Evolutionary conservation across 2,113 vertebrate species (phyloP), one percentile per base, ranked within the genome.

Genomic region (Mola mola): DNA sequence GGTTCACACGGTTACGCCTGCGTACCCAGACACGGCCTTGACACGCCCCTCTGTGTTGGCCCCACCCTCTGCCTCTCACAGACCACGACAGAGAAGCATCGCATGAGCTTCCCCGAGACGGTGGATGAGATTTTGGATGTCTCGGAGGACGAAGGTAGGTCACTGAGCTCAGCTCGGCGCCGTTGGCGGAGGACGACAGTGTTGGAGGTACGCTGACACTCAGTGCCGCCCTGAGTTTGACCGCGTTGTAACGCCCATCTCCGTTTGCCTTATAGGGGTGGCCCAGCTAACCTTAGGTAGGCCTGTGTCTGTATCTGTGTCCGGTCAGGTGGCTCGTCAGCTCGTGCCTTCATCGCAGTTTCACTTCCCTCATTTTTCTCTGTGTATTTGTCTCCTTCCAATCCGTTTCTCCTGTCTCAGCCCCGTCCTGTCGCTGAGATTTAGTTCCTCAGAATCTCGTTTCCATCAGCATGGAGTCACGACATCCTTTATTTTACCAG

Each of bases 81-180:
- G 93, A 92, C 91, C 57, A 90, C 92, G 1, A 86, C 90, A 2
- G 96, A 98, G 80, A 99, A 96, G 75, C 96, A 98, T 72, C 94
- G 93, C 50, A 96, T 98, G 95, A 98, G 97, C 88, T 97, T 97
- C 79, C 97, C 97, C 0, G 97, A 99, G 92, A 98, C 96, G 0
- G 95, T 98, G 2, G 97, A 99, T 2, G 97, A 99, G 87, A 95
- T 95, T 75, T 83, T 98, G 90, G 97, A 99, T 0, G 97, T 98
- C 37, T 99, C 97, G 0, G 97, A 99, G 84, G 97, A 99, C 65
- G 97, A 99, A 95, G 97, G 97, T 99, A 87, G 85, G 84, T 53
- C 24, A 4, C 22, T 16, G 22, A 40, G 24, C 40, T 22, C 12
- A 3, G 13, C 34, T 4, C 34, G 13, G 34, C 34, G 34, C 34